phyloP scores from a whole-genome alignment of 2,797 vertebrate species.

The Heteromormyrus szaboi region DNA sequence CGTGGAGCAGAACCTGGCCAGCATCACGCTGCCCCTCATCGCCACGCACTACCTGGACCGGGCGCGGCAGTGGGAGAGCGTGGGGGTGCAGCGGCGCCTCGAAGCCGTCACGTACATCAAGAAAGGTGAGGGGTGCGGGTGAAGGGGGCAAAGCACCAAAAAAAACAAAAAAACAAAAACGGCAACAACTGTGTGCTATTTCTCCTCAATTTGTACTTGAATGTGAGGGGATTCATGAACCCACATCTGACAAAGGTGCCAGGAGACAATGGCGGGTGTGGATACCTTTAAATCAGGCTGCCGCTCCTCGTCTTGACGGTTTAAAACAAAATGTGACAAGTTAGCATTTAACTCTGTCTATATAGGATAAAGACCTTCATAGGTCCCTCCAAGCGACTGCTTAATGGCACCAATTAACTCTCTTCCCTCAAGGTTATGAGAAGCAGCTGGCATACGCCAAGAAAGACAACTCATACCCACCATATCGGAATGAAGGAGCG shows the following conservation, averaged over 20 bases:
- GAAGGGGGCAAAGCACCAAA: no score
- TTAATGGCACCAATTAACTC: neutral
- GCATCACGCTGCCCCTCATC: slow-evolving; percentile 60
- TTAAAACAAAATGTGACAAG: neutral
- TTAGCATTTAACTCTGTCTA: neutral
- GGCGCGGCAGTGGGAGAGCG: slow-evolving; percentile 49
- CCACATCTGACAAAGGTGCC: neutral
- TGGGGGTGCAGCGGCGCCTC: slow-evolving; percentile 49
- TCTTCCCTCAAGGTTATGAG: slow-evolving; percentile 63
- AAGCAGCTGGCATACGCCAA: slow-evolving; percentile 71
- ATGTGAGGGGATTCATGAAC: neutral
- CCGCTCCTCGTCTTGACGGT: no score
- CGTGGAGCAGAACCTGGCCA: slow-evolving; percentile 69
- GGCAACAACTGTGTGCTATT: neutral
- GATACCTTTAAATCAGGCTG: neutral
- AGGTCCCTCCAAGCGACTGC: neutral
- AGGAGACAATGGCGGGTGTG: neutral
- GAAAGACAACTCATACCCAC: slow-evolving; percentile 68
- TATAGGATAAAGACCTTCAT: neutral
- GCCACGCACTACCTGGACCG: slow-evolving; percentile 61
- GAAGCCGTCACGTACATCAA: slow-evolving; percentile 59
- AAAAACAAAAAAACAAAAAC: neutral
- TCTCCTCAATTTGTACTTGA: neutral
- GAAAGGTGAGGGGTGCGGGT: slow-evolving; percentile 46
- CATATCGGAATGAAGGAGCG: slow-evolving; percentile 54